phyloP scores from a whole-genome alignment of 2,888 invertebrate genomes.

The Eupithecia subfuscata region DNA sequence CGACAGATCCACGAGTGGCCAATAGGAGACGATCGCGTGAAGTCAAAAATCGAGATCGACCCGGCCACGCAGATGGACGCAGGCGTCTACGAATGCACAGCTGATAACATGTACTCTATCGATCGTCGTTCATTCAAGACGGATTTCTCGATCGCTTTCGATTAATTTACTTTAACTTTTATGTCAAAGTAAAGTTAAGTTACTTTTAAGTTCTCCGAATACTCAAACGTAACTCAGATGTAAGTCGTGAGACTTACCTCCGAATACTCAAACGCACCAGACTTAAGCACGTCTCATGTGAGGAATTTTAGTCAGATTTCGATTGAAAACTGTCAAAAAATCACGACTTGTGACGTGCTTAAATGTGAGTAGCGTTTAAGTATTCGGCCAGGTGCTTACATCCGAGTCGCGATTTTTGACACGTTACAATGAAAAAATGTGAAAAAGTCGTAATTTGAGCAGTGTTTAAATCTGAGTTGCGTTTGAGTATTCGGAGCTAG shows the following conservation, averaged over 20 bases:
- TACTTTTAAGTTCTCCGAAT: neutral
- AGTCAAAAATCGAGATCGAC: slow-evolving; percentile 97
- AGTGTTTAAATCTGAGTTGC: too few relatives aligned
- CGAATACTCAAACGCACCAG: too few relatives aligned
- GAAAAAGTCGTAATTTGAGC: neutral
- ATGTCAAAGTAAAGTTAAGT: too few relatives aligned
- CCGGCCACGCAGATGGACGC: slow-evolving; percentile 98
- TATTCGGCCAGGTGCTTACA: too few relatives aligned
- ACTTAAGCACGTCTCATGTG: neutral
- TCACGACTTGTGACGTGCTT: too few relatives aligned
- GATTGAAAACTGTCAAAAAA: too few relatives aligned
- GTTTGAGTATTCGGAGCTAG: too few relatives aligned
- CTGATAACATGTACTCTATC: slow-evolving; percentile 96
- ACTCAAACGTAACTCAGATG: neutral
- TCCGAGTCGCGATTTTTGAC: neutral
- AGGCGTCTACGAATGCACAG: slow-evolving; percentile 97
- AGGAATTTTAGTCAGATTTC: neutral
- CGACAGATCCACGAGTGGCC: slow-evolving; percentile 94
- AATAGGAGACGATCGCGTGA: slow-evolving; percentile 91
- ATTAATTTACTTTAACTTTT: slow-evolving; percentile 72
- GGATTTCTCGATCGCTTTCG: slow-evolving; percentile 95
- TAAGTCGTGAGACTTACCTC: neutral
- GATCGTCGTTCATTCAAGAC: slow-evolving; percentile 96
- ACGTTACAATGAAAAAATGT: neutral
- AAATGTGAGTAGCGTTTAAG: too few relatives aligned